Percentiles rank a stretch among this genome's conserved stretches.
These are phyloP conservation scores for Pelagia noctiluca DNA, from an alignment of 30 jellyfish, hydroid and myxozoan genomes.

Conservation along the genomic window DNA sequence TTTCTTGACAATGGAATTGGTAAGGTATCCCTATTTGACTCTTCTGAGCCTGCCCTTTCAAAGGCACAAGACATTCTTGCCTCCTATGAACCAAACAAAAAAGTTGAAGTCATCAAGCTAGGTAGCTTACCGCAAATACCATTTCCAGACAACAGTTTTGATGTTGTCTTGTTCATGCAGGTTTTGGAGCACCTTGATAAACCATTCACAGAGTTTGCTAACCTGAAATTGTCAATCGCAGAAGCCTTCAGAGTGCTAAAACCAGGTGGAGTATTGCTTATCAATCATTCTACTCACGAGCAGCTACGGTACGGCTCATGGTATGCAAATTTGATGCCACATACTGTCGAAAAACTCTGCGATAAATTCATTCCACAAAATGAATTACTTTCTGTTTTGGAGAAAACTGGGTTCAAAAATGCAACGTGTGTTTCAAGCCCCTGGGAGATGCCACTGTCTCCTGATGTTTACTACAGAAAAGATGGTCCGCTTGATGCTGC, in stretches of 20 bases:
- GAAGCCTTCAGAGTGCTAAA: conserved; percentile 86
- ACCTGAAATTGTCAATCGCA: conserved; percentile 30
- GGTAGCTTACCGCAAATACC: conserved; percentile 74
- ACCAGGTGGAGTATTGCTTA: conserved; percentile 89
- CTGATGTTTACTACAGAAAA: conserved; percentile 35
- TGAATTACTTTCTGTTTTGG: conserved; percentile 37
- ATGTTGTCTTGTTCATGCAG: conserved; percentile 77
- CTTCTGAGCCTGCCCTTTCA: conserved; percentile 78
- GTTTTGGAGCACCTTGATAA: conserved; percentile 90
- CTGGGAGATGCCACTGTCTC: conserved; percentile 29
- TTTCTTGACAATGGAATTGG: conserved; percentile 83
- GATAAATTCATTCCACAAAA: conserved; percentile 33
- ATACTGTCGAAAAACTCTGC: conserved; percentile 56
- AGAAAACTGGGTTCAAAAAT: conserved; percentile 34
- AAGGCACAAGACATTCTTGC: conserved; percentile 65
- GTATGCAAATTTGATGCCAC: conserved; percentile 62
- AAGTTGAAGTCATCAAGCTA: conserved; percentile 34
- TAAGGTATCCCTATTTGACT: conserved; percentile 77
- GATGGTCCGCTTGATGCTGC: conserved; percentile 74
- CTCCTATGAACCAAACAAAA: conserved; percentile 7
- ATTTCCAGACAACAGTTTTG: conserved; percentile 78
- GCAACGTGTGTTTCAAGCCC: conserved; percentile 50
- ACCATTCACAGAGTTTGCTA: conserved; percentile 49
- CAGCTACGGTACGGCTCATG: conserved; percentile 72
- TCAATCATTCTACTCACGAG: conserved; percentile 55